Conservation (phyloP, 92 coral and sea anemone species). For the Plumapathes pennacea region DNA sequence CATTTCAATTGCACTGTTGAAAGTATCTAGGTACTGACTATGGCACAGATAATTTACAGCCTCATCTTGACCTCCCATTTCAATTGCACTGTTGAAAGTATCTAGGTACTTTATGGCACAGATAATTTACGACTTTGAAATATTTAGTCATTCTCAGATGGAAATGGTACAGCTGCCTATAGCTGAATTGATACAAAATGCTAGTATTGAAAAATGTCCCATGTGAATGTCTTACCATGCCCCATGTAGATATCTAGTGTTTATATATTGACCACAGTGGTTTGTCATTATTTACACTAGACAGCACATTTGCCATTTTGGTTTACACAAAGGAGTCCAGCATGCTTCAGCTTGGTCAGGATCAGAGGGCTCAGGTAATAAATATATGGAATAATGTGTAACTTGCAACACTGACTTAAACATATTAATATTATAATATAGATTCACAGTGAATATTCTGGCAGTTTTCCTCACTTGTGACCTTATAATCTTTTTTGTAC, state of each 20-base stretch:
- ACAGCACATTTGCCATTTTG: slow-evolving; percentile 84
- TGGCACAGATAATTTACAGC: no score
- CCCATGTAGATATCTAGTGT: neutral
- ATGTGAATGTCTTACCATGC: neutral
- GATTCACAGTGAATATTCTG: neutral
- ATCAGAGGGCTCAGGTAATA: slow-evolving; percentile 63
- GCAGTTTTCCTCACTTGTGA: neutral
- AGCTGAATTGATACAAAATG: neutral
- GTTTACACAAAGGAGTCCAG: slow-evolving; percentile 84
- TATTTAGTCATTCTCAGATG: no score
- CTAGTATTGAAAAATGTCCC: neutral
- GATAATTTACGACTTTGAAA: no score
- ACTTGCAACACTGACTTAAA: neutral
- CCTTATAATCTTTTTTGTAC: no score
- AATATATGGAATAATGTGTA: neutral
- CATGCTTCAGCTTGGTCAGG: slow-evolving; percentile 58
- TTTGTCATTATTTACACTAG: slow-evolving; percentile 25
- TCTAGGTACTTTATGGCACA: no score
- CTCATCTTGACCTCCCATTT: no score
- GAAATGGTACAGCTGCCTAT: no score
- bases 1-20: no score
- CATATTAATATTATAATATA: neutral
- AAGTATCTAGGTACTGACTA: no score
- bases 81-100: no score
- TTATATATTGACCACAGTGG: neutral